Conservation (phyloP, 2,797 vertebrate species). For the Falco cherrug region DNA sequence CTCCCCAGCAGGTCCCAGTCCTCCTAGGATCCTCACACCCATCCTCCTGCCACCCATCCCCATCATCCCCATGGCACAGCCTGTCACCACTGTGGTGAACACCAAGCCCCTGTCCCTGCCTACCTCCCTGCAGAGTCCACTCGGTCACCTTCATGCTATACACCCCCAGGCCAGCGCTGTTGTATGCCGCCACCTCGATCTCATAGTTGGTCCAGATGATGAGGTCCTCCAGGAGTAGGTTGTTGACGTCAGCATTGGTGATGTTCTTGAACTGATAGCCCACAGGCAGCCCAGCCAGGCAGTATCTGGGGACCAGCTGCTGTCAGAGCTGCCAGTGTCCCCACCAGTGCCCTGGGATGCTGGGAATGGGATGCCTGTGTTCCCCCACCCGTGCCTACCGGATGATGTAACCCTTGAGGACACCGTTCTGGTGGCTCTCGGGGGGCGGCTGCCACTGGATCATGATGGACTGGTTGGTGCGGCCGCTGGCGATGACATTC, state of each 20-base stretch:
- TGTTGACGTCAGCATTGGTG: slow-evolving; percentile 90
- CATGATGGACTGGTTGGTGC: slow-evolving; percentile 99
- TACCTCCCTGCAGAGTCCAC: slow-evolving; percentile 98
- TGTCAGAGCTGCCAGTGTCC: neutral
- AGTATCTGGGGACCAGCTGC: slow-evolving; percentile 79
- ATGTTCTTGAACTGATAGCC: slow-evolving; percentile 97
- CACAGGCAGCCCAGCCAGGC: slow-evolving; percentile 91
- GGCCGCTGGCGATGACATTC: slow-evolving; percentile 93
- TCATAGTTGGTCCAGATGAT: slow-evolving; percentile 99
- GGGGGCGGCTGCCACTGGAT: slow-evolving; percentile 97
- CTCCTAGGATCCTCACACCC: neutral
- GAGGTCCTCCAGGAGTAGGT: slow-evolving; percentile 93
- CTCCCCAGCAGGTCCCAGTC: neutral
- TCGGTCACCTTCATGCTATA: slow-evolving; percentile 95
- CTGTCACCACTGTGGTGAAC: rapidly evolving
- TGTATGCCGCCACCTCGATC: slow-evolving; percentile 96
- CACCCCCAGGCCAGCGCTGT: slow-evolving; percentile 90
- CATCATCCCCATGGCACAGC: neutral
- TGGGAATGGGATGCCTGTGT: rapidly evolving
- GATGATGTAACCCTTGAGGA: slow-evolving; percentile 90
- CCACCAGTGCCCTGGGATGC: neutral
- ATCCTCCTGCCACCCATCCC: neutral
- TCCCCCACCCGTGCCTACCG: slow-evolving; percentile 71
- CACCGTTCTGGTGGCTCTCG: slow-evolving; percentile 94
- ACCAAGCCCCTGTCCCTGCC: neutral